phyloP scores from a whole-genome alignment of 2,888 invertebrate species.

The Cheilosia scutellata region DNA sequence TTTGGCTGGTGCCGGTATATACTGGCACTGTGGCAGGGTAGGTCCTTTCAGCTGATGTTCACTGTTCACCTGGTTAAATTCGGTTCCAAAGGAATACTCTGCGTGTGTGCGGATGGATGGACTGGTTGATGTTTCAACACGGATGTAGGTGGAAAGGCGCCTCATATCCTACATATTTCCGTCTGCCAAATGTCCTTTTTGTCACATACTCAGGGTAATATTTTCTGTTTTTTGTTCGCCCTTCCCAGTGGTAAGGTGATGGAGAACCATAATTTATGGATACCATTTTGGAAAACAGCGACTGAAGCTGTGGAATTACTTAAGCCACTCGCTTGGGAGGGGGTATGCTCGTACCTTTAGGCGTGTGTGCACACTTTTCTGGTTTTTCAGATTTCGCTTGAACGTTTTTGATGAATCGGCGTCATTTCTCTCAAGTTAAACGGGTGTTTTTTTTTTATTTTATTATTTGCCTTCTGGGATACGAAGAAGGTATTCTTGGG shows the following conservation, averaged over 20 bases:
- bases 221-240: constrained; percentile 34
- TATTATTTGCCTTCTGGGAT: not conserved
- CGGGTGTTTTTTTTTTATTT: constrained; percentile 26
- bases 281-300: constrained; percentile 59
- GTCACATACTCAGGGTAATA: constrained; percentile 65
- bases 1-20: not conserved
- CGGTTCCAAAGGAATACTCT: constrained; percentile 25
- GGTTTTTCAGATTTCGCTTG: constrained; percentile 44
- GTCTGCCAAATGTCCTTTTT: constrained; percentile 65
- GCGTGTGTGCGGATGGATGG: constrained; percentile 43
- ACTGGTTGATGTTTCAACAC: constrained; percentile 56
- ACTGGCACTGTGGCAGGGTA: not conserved
- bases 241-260: constrained; percentile 19
- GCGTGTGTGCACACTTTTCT: constrained; percentile 32
- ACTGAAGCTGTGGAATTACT: constrained; percentile 44
- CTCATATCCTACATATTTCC: constrained; percentile 45
- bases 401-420: constrained; percentile 65
- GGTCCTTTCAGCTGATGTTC: not conserved
- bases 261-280: constrained; percentile 67
- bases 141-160: constrained; percentile 39
- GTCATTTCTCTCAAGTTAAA: constrained; percentile 64
- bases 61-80: constrained; percentile 47
- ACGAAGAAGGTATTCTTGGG: constrained; percentile 6
- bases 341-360: not conserved
- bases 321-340: constrained; percentile 40